Percentiles rank a stretch among this genome's conserved stretches.
phyloP scores from a whole-genome alignment of 2,797 vertebrate genomes.

The Falco concolor region DNA sequence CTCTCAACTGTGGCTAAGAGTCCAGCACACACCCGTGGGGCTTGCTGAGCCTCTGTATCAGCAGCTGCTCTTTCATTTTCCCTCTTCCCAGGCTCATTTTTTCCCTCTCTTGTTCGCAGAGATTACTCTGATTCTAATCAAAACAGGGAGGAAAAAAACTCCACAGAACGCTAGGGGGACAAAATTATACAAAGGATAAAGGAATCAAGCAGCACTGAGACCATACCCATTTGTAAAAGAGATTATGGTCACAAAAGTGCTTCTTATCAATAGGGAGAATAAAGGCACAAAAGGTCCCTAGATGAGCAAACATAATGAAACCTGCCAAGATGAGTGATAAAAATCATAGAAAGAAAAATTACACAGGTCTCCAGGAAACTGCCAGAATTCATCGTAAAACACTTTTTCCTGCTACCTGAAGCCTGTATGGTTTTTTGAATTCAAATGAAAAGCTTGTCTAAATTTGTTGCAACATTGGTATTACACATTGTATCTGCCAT shows the following conservation, averaged over 20 bases:
- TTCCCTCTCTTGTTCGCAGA: background rate
- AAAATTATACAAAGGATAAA: constrained; percentile 5
- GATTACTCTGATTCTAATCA: constrained; percentile 4
- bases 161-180: background rate
- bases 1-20: background rate
- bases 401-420: background rate
- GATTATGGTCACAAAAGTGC: background rate
- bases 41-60: background rate
- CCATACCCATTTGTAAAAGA: background rate
- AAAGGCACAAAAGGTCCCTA: background rate
- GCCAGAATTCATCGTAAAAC: background rate
- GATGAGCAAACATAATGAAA: constrained; percentile 22
- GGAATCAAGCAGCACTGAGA: background rate
- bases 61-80: constrained; percentile 10
- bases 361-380: background rate
- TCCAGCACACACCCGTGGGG: background rate
- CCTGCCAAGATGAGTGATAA: background rate
- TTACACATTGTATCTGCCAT: background rate
- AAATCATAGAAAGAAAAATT: constrained; percentile 1
- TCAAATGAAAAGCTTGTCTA: background rate
- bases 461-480: background rate
- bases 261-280: background rate
- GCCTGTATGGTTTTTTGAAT: background rate
- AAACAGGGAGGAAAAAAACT: background rate
- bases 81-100: background rate